phyloP scores from a whole-genome alignment of 1,140 invertebrate genomes.

The Lycorma delicatula region DNA sequence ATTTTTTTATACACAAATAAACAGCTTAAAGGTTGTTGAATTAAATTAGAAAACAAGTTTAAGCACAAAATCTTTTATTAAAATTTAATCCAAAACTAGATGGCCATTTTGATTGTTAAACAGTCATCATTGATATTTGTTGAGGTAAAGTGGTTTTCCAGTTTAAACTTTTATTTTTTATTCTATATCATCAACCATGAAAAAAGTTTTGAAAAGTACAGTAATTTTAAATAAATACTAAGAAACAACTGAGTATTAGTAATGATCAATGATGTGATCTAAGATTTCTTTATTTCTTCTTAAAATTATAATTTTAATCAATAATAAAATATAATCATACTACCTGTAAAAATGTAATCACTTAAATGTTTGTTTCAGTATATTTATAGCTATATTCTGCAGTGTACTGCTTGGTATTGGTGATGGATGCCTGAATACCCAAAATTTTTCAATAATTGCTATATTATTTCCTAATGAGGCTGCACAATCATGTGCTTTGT shows the following conservation, averaged over 20 bases:
- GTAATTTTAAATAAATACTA: background rate
- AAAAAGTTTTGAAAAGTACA: background rate
- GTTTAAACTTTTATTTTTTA: too few relatives aligned
- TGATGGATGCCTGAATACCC: slow-evolving; percentile 93
- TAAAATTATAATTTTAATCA: background rate
- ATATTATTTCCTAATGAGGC: slow-evolving; percentile 48
- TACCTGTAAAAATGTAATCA: background rate
- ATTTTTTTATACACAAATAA: background rate
- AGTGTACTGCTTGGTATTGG: slow-evolving; percentile 89
- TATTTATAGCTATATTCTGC: slow-evolving; percentile 70
- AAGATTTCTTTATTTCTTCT: background rate
- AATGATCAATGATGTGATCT: background rate
- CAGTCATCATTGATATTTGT: too few relatives aligned
- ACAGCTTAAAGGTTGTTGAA: background rate
- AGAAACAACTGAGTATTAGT: background rate
- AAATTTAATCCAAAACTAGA: background rate
- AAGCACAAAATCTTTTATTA: background rate
- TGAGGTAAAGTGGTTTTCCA: too few relatives aligned
- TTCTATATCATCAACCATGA: too few relatives aligned
- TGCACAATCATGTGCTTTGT: slow-evolving; percentile 29
- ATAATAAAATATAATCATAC: background rate
- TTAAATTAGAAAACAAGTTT: background rate
- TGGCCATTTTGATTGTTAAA: too few relatives aligned
- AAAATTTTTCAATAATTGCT: slow-evolving; percentile 88
- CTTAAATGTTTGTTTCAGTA: slow-evolving; percentile 38